phyloP scores from a whole-genome alignment of 2,113 vertebrate species.

The Oncorhynchus clarkii region DNA sequence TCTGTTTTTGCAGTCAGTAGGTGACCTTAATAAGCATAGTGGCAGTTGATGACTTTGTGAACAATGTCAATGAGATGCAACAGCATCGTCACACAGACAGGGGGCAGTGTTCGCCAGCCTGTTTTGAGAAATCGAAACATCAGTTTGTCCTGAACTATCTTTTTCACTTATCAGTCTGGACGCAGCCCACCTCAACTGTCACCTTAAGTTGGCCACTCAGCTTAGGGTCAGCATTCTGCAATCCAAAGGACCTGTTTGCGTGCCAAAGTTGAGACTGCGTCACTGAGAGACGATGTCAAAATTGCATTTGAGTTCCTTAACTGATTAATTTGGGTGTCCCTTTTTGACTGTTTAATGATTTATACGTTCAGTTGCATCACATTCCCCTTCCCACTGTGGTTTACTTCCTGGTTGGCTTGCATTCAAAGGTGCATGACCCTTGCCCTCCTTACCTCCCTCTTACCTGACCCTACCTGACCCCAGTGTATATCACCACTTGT shows the following conservation, averaged over 20 bases:
- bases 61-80: constrained; percentile 14
- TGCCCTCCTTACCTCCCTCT: constrained; percentile 6
- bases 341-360: no score
- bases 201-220: background rate
- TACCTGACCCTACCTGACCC: background rate
- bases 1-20: background rate
- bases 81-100: constrained; percentile 6
- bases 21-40: background rate
- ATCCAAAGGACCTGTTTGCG: background rate
- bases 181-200: constrained; percentile 5
- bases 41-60: background rate
- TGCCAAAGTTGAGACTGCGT: background rate
- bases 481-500: background rate
- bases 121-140: background rate
- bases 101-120: constrained; percentile 25
- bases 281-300: background rate
- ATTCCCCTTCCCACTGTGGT: no score
- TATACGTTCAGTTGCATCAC: no score
- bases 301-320: background rate
- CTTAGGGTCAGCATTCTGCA: background rate
- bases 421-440: constrained; percentile 26
- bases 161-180: constrained; percentile 3
- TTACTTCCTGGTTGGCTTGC: constrained; percentile 1
- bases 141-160: background rate
- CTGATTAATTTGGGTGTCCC: no score